These are phyloP conservation scores for Argyresthia albistria DNA, from an alignment of 2,888 invertebrate genomes.

Conservation along the genomic window DNA sequence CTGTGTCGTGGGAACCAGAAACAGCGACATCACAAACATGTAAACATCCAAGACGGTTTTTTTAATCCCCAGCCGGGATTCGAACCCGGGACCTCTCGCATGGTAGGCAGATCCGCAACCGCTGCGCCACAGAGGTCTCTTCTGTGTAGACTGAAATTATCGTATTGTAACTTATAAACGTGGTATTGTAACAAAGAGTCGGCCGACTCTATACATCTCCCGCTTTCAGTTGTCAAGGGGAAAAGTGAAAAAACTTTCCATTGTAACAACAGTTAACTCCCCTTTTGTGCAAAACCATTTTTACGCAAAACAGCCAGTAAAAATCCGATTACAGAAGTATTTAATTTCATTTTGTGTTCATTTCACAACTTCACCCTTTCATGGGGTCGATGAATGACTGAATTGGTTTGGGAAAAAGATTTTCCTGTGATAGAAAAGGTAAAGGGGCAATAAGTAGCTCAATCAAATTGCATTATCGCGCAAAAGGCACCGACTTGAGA, in stretches of 20 bases:
- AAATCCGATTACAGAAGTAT: no score
- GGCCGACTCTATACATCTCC: slow-evolving; percentile 36
- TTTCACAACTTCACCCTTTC: slow-evolving; percentile 11
- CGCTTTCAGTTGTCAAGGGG: slow-evolving; percentile 42
- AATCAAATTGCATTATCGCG: slow-evolving; percentile 61
- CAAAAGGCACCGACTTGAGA: slow-evolving; percentile 24
- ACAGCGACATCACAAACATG: no score
- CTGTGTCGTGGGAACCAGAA: no score
- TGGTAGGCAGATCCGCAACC: no score
- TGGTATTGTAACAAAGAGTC: no score
- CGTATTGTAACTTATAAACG: slow-evolving; percentile 18
- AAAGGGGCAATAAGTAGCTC: slow-evolving; percentile 63
- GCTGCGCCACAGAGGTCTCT: no score
- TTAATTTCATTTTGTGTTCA: no score
- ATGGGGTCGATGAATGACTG: neutral
- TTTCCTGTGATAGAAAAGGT: slow-evolving; percentile 31
- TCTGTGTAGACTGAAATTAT: no score
- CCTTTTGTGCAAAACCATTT: slow-evolving; percentile 10
- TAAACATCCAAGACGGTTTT: no score
- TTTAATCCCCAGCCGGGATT: no score
- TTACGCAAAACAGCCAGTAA: no score
- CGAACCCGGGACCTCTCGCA: no score
- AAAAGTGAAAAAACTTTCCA: slow-evolving; percentile 38
- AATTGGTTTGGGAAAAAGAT: slow-evolving; percentile 21
- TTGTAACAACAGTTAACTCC: slow-evolving; percentile 31